Conservation (phyloP, 2,888 invertebrate genomes). For the Macrostomum cliftonense region DNA sequence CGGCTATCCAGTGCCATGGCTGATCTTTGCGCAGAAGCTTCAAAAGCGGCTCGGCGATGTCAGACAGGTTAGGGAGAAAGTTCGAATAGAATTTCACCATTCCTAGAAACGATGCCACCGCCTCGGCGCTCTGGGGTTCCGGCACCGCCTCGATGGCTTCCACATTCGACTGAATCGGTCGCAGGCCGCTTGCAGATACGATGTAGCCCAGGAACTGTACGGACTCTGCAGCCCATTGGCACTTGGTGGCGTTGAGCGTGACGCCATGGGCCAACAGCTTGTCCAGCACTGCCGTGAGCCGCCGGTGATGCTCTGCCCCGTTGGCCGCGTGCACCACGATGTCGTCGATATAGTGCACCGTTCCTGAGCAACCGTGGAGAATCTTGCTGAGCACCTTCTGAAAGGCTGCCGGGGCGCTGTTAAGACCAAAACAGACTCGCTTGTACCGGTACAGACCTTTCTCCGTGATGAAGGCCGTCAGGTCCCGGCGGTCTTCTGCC, state of each 20-base stretch:
- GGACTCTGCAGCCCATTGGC: too few relatives aligned
- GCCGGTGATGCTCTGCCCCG: too few relatives aligned
- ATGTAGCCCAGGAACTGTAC: too few relatives aligned
- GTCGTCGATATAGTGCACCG: constrained; percentile 2
- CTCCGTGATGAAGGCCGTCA: constrained; percentile 1
- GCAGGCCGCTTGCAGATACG: not conserved
- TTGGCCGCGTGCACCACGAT: not conserved
- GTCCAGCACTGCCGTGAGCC: too few relatives aligned
- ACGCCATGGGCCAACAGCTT: too few relatives aligned
- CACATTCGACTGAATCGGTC: not conserved
- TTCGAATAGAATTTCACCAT: constrained; percentile 14
- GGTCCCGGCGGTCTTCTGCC: not conserved
- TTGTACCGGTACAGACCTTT: constrained; percentile 1
- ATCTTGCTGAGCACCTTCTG: too few relatives aligned
- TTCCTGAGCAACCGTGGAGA: not conserved
- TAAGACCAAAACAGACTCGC: not conserved
- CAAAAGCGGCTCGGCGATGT: constrained; percentile 12
- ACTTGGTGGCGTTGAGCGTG: too few relatives aligned
- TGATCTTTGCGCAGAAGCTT: constrained; percentile 4
- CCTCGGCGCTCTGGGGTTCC: constrained; percentile 2
- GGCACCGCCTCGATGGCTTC: constrained; percentile 1
- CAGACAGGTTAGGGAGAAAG: constrained; percentile 13
- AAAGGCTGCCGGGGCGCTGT: too few relatives aligned
- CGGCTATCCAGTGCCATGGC: constrained; percentile 13
- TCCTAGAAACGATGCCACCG: constrained; percentile 12